phyloP scores from a whole-genome alignment of 2,113 vertebrate genomes.

The Phainopepla nitens region DNA sequence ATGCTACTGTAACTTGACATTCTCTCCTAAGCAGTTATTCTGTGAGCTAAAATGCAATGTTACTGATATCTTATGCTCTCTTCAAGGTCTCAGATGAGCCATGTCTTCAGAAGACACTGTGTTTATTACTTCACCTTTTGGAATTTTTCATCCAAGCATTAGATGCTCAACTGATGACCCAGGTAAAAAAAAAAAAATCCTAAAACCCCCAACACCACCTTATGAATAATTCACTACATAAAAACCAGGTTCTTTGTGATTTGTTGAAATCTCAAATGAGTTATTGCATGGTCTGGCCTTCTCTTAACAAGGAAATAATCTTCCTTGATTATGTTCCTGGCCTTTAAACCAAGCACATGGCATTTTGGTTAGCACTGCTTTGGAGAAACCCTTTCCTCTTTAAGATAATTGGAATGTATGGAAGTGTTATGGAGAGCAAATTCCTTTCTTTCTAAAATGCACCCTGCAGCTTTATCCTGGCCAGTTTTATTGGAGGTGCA shows the following conservation, averaged over 20 bases:
- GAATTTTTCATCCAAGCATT: slow-evolving; percentile 77
- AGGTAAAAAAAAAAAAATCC: slow-evolving; percentile 71
- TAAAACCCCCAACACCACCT: not conserved
- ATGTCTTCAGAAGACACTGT: slow-evolving; percentile 74
- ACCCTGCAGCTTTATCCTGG: not conserved
- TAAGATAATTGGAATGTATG: not conserved
- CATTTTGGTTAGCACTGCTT: not conserved
- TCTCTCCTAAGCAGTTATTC: not conserved
- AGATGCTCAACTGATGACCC: slow-evolving; percentile 75
- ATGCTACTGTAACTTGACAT: not conserved
- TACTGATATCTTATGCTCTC: not conserved
- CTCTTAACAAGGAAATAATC: not conserved
- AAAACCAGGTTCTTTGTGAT: not conserved
- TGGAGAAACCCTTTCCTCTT: not conserved
- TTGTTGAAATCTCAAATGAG: not conserved
- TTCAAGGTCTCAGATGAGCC: slow-evolving; percentile 76
- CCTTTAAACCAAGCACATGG: not conserved
- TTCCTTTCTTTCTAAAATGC: not conserved
- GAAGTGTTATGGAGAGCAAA: not conserved
- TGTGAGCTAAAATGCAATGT: not conserved
- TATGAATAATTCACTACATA: not conserved
- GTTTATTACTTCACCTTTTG: slow-evolving; percentile 78
- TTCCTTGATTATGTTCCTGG: not conserved
- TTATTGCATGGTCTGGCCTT: not conserved
- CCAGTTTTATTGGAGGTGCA: not conserved